Base-by-base conservation (phyloP, 2,888 invertebrate species). In the Lithophane ornitopus region DNA sequence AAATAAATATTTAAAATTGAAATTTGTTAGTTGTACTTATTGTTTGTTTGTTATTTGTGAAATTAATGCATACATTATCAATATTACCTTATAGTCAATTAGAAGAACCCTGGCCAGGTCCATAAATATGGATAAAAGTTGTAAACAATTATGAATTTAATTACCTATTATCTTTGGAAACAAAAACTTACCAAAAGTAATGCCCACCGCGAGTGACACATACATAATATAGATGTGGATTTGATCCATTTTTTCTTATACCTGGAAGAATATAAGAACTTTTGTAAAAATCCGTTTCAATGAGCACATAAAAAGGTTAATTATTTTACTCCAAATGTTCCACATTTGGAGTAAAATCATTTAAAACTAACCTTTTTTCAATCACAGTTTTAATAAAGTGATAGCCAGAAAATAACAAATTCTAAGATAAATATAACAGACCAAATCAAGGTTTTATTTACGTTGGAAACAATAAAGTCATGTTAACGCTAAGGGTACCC, bases 101-200 rank as follows among this genome's bases (percentile, higher is more conserved):
- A 34, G 34, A 34, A 6, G 34, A 34, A 34, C 34, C 34, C 2
- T 34, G 4, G 34, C 34, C 34, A 34, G n/a, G n/a, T n/a, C n/a
- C n/a, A n/a, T n/a, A n/a, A n/a, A n/a, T n/a, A n/a, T n/a, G n/a
- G n/a, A n/a, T n/a, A n/a, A n/a, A n/a, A n/a, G 12, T 22, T 61
- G 22, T 39, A 8, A 34, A 39, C 52, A 22, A 22, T 8, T 9
- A 63, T 11, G 2, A 61, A 63, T 62, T 62, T 1, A 39, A 28
- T 34, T 12, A 3, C 7, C 8, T 39, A 34, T 7, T 34, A 22
- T n/a, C 19, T 44, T n/a, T 16, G 7, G 16, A 19, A 61, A 70
- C 14, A 54, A 26, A 63, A 78, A 70, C 77, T 77, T 70, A 77
- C 77, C 77, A 70, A 77, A 14, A 44, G 70, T 65, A n/a, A 78